phyloP scores from a whole-genome alignment of 1,140 invertebrate genomes.

The Ooceraea biroi region DNA sequence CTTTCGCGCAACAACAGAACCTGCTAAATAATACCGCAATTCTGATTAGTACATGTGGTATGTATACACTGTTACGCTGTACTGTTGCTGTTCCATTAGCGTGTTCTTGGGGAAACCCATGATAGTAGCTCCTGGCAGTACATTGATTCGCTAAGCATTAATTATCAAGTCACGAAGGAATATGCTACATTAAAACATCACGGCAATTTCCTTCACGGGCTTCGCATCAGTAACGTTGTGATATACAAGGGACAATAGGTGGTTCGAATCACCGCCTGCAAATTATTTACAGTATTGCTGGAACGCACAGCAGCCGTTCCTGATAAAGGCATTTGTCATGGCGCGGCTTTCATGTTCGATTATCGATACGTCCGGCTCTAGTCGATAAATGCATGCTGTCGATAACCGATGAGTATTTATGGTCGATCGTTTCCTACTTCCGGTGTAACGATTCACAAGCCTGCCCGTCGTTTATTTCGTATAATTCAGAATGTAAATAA shows the following conservation, averaged over 20 bases:
- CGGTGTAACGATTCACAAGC: conserved; percentile 9
- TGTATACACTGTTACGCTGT: conserved; percentile 12
- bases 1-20: neutral
- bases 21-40: neutral
- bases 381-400: conserved; percentile 56
- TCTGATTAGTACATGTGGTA: neutral
- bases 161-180: conserved; percentile 37
- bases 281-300: conserved; percentile 73
- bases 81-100: conserved; percentile 40
- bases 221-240: conserved; percentile 37
- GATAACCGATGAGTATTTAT: conserved; percentile 69
- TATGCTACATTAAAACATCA: conserved; percentile 12
- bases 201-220: conserved; percentile 65
- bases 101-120: conserved; percentile 26
- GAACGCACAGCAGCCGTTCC: conserved; percentile 44
- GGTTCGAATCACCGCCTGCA: conserved; percentile 43
- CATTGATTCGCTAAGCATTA: conserved; percentile 41
- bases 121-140: conserved; percentile 26
- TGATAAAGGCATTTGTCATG: conserved; percentile 76
- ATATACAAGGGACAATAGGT: conserved; percentile 44
- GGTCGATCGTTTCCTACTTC: conserved; percentile 68
- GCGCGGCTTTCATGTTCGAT: conserved; percentile 67
- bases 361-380: conserved; percentile 65
- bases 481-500: conserved; percentile 37
- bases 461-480: conserved; percentile 11